Conservation (phyloP, 2,113 vertebrate species). For the Rostratula benghalensis region DNA sequence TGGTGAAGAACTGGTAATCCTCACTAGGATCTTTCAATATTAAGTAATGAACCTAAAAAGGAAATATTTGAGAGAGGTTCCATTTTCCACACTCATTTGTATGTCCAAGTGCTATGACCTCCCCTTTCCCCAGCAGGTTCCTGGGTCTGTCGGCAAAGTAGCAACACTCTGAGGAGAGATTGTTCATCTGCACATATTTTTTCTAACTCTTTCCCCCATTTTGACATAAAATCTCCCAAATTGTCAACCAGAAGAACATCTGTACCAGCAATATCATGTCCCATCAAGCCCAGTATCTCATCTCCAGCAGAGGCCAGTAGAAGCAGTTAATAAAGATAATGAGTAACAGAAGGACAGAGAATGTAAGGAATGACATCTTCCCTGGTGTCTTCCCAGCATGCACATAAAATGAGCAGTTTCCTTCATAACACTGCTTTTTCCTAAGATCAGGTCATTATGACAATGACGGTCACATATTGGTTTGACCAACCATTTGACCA, state of each 20-base stretch:
- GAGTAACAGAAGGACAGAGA: background rate
- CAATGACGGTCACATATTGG: background rate
- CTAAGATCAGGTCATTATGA: background rate
- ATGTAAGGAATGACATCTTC: background rate
- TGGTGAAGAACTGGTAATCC: slow-evolving; percentile 84
- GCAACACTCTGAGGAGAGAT: background rate
- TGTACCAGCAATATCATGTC: background rate
- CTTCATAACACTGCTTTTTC: background rate
- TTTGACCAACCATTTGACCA: background rate
- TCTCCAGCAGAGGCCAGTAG: background rate
- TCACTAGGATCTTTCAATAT: slow-evolving; percentile 84
- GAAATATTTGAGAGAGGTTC: background rate
- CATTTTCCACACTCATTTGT: background rate
- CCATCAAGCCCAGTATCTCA: background rate
- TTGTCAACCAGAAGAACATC: background rate
- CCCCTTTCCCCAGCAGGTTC: background rate
- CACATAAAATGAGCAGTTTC: background rate
- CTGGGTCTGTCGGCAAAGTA: background rate
- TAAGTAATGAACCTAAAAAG: slow-evolving; percentile 79
- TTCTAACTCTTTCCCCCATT: background rate
- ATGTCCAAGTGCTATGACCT: background rate
- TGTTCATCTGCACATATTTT: background rate
- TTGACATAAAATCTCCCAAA: background rate
- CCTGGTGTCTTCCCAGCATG: background rate
- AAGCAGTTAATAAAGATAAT: background rate